Conservation (phyloP, 2,888 invertebrate species). For the Pristionchus mayeri region DNA sequence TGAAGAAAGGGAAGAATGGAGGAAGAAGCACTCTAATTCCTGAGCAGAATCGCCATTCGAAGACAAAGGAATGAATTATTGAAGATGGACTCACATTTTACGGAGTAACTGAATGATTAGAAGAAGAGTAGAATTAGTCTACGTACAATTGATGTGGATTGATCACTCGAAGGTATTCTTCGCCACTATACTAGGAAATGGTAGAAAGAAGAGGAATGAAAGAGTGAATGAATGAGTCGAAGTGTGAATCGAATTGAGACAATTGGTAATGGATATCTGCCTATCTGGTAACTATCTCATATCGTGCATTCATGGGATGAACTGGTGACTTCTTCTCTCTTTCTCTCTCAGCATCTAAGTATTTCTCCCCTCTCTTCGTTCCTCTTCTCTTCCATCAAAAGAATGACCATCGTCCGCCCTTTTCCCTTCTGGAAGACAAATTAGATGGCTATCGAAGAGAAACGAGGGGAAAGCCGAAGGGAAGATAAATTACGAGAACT, state of each 20-base stretch:
- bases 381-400: conserved; percentile 28
- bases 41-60: not conserved
- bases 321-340: not conserved
- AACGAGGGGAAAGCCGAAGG: not conserved
- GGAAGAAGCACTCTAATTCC: conserved; percentile 13
- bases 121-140: no score
- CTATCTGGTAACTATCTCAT: no score
- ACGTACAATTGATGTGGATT: no score
- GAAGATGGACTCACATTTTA: not conserved
- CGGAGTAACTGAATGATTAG: not conserved
- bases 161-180: no score
- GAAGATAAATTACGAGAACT: not conserved
- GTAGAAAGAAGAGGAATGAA: not conserved
- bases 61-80: not conserved
- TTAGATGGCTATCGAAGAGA: not conserved
- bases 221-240: not conserved
- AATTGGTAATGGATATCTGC: no score
- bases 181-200: no score
- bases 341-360: not conserved
- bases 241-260: not conserved
- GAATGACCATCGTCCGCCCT: not conserved
- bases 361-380: not conserved
- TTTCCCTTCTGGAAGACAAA: not conserved
- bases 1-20: not conserved
- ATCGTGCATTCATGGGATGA: no score